Evolutionary conservation across 2,113 vertebrate genomes (phyloP).

Genomic region (Naja naja): DNA sequence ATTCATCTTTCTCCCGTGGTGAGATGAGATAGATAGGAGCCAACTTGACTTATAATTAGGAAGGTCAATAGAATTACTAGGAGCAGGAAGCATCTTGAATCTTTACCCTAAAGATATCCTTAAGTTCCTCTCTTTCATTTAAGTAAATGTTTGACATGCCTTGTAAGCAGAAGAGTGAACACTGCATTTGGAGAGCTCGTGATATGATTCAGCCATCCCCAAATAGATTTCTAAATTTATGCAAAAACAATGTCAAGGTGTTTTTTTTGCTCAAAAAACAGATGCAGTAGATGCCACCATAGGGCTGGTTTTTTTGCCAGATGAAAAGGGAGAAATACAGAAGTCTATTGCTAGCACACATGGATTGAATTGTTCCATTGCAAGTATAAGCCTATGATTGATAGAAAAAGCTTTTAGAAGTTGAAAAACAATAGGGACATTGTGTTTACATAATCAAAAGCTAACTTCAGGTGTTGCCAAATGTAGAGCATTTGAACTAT

Average conservation of each 20-base stretch:
- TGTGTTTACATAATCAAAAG: background rate
- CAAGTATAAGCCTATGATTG: background rate
- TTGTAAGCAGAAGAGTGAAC: background rate
- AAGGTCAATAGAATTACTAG: background rate
- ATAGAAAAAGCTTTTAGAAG: background rate
- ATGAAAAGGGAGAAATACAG: background rate
- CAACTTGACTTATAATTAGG: background rate
- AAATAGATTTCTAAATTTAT: background rate
- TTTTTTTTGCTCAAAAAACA: background rate
- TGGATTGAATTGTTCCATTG: background rate
- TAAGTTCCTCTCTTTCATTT: background rate
- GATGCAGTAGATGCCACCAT: background rate
- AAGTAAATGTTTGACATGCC: background rate
- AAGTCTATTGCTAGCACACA: background rate
- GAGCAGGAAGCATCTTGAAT: background rate
- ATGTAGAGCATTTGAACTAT: background rate
- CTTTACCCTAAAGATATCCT: background rate
- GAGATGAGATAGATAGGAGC: background rate
- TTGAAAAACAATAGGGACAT: background rate
- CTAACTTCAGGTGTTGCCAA: background rate
- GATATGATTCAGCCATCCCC: background rate
- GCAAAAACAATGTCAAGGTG: background rate
- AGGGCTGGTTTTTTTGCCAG: background rate
- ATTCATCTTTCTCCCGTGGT: background rate
- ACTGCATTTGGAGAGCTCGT: background rate